Evolutionary conservation across 2,797 vertebrate genomes (phyloP).

Genomic region (Mormyrops attenuatus): DNA sequence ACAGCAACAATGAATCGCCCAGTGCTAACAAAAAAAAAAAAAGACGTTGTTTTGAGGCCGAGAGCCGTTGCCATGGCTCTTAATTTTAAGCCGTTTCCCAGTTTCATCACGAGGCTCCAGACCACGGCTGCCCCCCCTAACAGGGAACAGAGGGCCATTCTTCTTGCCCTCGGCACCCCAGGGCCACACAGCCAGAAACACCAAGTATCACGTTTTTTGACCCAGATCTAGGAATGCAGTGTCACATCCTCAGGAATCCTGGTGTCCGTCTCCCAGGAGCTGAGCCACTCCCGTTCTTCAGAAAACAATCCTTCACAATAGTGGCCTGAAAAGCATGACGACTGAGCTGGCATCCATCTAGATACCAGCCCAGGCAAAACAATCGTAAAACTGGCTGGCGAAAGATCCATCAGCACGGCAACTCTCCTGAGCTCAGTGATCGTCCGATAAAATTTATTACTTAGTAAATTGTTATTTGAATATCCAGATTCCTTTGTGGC

Average conservation of each 20-base stretch:
- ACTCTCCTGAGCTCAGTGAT: background rate
- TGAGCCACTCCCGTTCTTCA: background rate
- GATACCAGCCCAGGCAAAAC: background rate
- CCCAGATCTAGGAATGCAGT: background rate
- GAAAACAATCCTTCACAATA: background rate
- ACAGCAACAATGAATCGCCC: background rate
- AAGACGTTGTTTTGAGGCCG: background rate
- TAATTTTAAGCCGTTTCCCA: background rate
- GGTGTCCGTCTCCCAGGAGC: background rate
- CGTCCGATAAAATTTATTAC: background rate
- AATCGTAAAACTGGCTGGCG: background rate
- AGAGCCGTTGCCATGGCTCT: constrained; percentile 3
- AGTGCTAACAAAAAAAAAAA: background rate
- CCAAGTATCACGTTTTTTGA: background rate
- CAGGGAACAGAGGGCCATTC: constrained; percentile 1
- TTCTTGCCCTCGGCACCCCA: background rate
- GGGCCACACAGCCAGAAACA: background rate
- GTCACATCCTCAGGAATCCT: background rate
- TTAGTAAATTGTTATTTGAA: background rate
- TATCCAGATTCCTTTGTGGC: background rate
- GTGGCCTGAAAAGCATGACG: background rate
- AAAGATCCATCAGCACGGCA: background rate
- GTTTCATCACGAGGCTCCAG: background rate
- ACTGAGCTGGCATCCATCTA: background rate
- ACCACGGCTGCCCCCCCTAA: background rate